A percentile compares a stretch with the other conserved stretches of the same genome.
phyloP scores from a whole-genome alignment of 2,888 invertebrate species.

The Drosophila imparisetae region DNA sequence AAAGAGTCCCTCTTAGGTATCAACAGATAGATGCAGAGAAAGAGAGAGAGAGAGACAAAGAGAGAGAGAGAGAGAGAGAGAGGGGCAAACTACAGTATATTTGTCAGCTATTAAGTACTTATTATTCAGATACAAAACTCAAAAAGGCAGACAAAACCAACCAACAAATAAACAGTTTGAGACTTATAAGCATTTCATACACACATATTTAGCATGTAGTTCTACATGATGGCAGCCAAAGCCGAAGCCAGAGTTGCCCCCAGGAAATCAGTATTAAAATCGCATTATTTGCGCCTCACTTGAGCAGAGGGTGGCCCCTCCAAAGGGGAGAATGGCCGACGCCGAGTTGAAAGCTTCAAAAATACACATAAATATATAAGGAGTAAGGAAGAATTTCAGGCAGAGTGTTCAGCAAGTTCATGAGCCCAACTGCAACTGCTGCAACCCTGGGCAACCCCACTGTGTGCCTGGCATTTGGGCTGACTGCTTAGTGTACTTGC shows the following conservation, averaged over 20 bases:
- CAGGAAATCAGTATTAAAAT: constrained; percentile 76
- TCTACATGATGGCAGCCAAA: constrained; percentile 38
- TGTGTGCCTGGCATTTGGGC: constrained; percentile 1
- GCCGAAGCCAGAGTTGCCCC: constrained; percentile 29
- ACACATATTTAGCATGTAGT: constrained; percentile 6
- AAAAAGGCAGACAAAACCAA: not conserved
- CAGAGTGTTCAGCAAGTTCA: constrained; percentile 71
- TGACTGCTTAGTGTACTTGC: constrained; percentile 41
- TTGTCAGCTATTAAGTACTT: constrained; percentile 43
- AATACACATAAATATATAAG: constrained; percentile 1
- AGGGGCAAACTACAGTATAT: constrained; percentile 10
- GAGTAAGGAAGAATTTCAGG: constrained; percentile 56
- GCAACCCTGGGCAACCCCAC: not conserved
- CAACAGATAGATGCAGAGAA: not conserved
- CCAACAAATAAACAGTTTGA: constrained; percentile 65
- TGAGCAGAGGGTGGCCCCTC: constrained; percentile 41
- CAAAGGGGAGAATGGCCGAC: constrained; percentile 2
- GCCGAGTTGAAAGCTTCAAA: constrained; percentile 28
- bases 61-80: not conserved
- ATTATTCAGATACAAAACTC: constrained; percentile 28
- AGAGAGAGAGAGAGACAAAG: not conserved
- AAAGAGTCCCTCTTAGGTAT: constrained; percentile 13
- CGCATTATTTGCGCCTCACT: constrained; percentile 76
- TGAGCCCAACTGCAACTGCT: constrained; percentile 19
- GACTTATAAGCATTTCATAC: constrained; percentile 56